phyloP scores from a whole-genome alignment of 1,140 invertebrate species.

The Drosophila paulistorum region DNA sequence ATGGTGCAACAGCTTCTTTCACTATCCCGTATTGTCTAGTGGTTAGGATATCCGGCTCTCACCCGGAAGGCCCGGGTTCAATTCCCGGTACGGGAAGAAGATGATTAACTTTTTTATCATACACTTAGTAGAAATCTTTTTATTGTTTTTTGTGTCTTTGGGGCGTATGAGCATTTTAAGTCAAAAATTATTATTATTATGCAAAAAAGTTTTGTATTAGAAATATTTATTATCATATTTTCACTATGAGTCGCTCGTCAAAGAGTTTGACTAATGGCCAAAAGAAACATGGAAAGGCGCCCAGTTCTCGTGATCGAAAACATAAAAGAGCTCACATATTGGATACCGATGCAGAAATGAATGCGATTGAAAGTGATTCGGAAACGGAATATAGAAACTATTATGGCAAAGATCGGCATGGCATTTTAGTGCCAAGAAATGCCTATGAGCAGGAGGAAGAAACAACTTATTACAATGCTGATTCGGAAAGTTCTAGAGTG shows the following conservation, averaged over 20 bases:
- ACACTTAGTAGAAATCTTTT: neutral
- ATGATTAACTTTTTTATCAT: neutral
- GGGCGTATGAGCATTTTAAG: slow-evolving; percentile 12
- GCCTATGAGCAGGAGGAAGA: neutral
- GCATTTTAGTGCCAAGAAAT: neutral
- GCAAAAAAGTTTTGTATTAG: neutral
- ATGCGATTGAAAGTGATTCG: neutral
- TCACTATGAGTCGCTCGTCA: slow-evolving; percentile 5
- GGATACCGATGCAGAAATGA: neutral
- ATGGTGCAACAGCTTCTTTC: neutral
- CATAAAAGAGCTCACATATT: too few relatives aligned
- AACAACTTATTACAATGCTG: neutral
- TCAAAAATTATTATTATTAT: neutral
- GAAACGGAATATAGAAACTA: neutral
- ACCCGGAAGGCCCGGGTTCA: slow-evolving; percentile 88
- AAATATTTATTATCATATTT: neutral
- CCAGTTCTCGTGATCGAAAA: neutral
- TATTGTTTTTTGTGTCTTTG: neutral
- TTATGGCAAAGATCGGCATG: neutral
- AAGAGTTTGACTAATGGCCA: neutral
- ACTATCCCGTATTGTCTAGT: slow-evolving; percentile 71
- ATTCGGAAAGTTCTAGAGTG: slow-evolving; percentile 1
- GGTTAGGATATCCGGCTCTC: slow-evolving; percentile 93
- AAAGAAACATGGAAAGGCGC: neutral
- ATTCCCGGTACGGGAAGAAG: slow-evolving; percentile 38